Conservation (phyloP, 1,140 invertebrate genomes). For the Cotesia glomerata region DNA sequence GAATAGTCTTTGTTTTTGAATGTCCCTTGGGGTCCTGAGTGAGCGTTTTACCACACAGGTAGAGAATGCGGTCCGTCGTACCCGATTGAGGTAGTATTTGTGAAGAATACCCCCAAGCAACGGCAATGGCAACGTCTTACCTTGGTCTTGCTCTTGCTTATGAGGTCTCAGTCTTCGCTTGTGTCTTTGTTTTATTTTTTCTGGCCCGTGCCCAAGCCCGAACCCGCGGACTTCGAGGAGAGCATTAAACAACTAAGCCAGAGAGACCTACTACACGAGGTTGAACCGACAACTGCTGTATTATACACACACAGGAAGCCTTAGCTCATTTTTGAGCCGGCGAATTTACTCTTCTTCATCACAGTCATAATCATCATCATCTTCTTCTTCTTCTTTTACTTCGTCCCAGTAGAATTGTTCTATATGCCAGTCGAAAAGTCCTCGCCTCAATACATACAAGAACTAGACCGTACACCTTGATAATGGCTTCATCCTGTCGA, state of each 20-base stretch:
- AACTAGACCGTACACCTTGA: slow-evolving; percentile 4
- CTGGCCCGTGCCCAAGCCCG: not conserved
- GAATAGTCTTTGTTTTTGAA: slow-evolving; percentile 57
- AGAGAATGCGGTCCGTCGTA: slow-evolving; percentile 52
- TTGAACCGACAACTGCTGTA: not conserved
- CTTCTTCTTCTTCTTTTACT: too few species aligned
- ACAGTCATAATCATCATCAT: too few species aligned
- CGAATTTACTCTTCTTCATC: too few species aligned
- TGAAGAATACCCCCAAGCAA: slow-evolving; percentile 32
- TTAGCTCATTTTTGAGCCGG: not conserved
- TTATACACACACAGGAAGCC: too few species aligned
- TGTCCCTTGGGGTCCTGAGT: slow-evolving; percentile 50
- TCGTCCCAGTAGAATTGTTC: too few species aligned
- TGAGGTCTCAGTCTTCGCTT: not conserved
- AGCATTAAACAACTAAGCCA: not conserved
- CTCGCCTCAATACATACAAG: not conserved
- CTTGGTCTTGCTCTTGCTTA: not conserved
- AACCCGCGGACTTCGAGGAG: not conserved
- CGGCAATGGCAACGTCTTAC: not conserved
- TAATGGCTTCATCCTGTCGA: slow-evolving; percentile 24
- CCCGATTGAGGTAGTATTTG: slow-evolving; percentile 36
- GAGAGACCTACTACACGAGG: not conserved
- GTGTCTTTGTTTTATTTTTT: not conserved
- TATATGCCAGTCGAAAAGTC: not conserved
- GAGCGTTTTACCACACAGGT: slow-evolving; percentile 57